Evolutionary conservation across 1,140 invertebrate genomes (phyloP), one percentile per base, ranked within the genome.

Genomic region (Drosophila pallidifrons): DNA sequence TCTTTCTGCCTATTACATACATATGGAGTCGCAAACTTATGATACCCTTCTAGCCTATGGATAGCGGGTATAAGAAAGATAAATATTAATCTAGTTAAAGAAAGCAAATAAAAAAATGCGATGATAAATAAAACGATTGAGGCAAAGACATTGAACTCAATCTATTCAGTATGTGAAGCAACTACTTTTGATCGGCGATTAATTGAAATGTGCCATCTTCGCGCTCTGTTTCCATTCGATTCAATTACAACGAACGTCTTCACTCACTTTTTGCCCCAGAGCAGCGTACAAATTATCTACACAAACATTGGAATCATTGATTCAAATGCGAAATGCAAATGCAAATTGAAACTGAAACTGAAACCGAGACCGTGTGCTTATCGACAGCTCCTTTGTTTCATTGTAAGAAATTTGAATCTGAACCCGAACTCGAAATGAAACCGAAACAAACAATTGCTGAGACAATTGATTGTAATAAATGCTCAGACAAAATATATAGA

Each of bases 111-210:
- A 25, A 25, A 25, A 25, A 10, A 6, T 32, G 5, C 32, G 3
- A 54, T 47, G 16, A 79, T 64, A 67, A 71, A 67, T 49, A 64
- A 70, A 59, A 20, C 35, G 43, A 63, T 65, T 60, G 41, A 68
- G n/a, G 15, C 49, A 54, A 73, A 87, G 75, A 81, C 85, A 89
- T 88, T 88, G 85, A 89, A 81, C 64, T 55, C 69, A 83, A 83
- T 82, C 69, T 77, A 64, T 77, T 55, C 76, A 85, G 86, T 72
- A 70, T 82, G 58, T 79, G 78, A 54, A 60, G 20, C 35, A 55
- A 11, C 49, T 11, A 59, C 32, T 47, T 15, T 61, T 83, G 70
- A 82, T 82, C 64, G 64, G 35, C 41, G 63, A 73, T 86, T 86
- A 86, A 82, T 86, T 87, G 64, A 69, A 65, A 66, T 63, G 71